A percentile compares a stretch with the other conserved stretches of the same genome.
Evolutionary conservation across 2,797 vertebrate species (phyloP).

Genomic region (Orestias chungarensis): DNA sequence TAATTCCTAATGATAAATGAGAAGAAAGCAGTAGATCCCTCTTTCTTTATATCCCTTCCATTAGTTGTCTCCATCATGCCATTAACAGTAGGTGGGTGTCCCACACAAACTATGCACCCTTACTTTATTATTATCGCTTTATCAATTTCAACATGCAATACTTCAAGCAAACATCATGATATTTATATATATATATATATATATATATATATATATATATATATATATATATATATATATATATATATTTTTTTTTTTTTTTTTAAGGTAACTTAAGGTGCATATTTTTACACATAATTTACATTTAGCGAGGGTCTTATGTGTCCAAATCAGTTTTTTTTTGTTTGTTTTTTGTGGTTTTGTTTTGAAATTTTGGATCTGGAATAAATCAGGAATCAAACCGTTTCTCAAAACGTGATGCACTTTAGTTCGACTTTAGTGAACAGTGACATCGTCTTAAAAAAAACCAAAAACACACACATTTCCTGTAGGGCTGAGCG

Average conservation of each 20-base stretch:
- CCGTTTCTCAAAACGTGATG: fast-evolving
- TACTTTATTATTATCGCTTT: neutral
- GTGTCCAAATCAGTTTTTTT: neutral
- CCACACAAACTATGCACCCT: neutral
- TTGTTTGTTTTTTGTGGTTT: no score
- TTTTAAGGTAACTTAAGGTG: no score
- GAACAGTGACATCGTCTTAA: constrained; percentile 40
- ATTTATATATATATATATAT: no score
- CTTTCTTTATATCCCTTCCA: neutral
- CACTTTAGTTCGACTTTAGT: constrained; percentile 20
- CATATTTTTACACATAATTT: neutral
- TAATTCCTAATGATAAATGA: neutral
- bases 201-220: no score
- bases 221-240: no score
- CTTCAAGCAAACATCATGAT: neutral
- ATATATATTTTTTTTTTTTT: no score
- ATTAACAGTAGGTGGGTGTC: neutral
- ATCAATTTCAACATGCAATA: neutral
- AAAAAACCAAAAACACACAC: constrained; percentile 35
- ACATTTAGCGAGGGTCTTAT: neutral
- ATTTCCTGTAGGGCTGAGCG: constrained; percentile 51
- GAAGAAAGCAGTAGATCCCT: no score
- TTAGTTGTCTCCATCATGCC: neutral
- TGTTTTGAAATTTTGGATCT: no score
- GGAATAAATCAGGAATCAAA: fast-evolving